Evolutionary conservation across 1,140 invertebrate species (phyloP).

Genomic region (Melitaea cinxia): DNA sequence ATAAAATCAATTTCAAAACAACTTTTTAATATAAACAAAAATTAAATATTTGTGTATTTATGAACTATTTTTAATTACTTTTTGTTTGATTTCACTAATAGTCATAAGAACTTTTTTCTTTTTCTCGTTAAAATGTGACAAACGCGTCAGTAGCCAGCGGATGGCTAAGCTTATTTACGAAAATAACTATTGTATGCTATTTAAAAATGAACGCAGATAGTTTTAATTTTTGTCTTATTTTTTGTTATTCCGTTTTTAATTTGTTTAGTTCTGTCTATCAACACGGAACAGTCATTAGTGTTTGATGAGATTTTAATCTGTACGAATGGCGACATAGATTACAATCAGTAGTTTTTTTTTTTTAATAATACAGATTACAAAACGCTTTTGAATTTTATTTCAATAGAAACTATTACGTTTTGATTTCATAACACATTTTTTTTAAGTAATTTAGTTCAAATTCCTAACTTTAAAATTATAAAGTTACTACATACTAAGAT

Average conservation of each 20-base stretch:
- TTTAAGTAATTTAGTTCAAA: no score
- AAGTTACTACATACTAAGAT: no score
- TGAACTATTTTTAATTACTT: neutral
- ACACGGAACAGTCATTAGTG: neutral
- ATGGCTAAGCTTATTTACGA: constrained; percentile 17
- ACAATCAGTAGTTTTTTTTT: neutral
- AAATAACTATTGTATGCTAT: constrained; percentile 21
- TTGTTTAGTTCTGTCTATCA: neutral
- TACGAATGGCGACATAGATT: neutral
- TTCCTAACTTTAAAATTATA: no score
- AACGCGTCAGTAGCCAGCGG: neutral
- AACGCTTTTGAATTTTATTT: no score
- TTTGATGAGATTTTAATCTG: constrained; percentile 5
- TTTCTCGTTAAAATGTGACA: neutral
- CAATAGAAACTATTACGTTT: no score
- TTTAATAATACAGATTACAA: neutral
- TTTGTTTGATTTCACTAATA: neutral
- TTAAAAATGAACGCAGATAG: constrained; percentile 1
- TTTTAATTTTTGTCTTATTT: constrained; percentile 9
- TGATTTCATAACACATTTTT: no score
- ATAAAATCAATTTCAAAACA: no score
- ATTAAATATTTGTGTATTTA: no score
- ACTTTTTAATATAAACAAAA: no score
- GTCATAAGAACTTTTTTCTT: neutral
- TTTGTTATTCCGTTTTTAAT: neutral